These are phyloP conservation scores for Gorsachius goisagi DNA, from an alignment of 2,113 vertebrate genomes.

Conservation along the genomic window DNA sequence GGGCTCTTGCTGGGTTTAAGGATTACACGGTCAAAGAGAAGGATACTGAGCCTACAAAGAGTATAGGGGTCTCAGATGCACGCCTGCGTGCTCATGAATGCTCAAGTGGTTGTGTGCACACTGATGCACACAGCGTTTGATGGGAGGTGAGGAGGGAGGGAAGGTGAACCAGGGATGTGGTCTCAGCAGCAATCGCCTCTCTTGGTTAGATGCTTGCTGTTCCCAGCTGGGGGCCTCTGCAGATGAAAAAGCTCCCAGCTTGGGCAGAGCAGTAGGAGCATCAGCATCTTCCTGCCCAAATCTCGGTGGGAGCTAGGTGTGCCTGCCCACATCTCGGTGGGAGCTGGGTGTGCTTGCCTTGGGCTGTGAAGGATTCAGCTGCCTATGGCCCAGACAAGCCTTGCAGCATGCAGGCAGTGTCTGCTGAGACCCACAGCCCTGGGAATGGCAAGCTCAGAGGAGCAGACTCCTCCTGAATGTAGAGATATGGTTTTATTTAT, in stretches of 20 bases:
- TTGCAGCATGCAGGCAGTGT: not conserved
- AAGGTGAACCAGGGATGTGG: not conserved
- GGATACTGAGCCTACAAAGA: not conserved
- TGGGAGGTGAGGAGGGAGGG: accelerated
- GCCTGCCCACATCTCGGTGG: not conserved
- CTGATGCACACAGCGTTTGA: accelerated
- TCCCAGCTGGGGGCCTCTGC: not conserved
- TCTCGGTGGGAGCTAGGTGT: accelerated
- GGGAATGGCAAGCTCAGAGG: not conserved
- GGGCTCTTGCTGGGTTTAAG: not conserved
- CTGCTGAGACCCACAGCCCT: not conserved
- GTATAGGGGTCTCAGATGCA: not conserved
- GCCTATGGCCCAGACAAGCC: not conserved
- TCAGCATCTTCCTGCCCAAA: not conserved
- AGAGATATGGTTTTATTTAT: not conserved
- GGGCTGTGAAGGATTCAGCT: not conserved
- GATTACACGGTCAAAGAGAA: not conserved
- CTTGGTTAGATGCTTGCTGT: not conserved
- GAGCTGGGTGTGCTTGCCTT: not conserved
- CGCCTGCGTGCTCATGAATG: accelerated
- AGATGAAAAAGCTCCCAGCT: not conserved
- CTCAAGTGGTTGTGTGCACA: not conserved
- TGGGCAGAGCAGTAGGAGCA: not conserved
- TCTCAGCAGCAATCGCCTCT: not conserved
- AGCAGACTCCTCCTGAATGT: not conserved